phyloP scores from a whole-genome alignment of 2,888 invertebrate genomes.

The Torymus tubicola region DNA sequence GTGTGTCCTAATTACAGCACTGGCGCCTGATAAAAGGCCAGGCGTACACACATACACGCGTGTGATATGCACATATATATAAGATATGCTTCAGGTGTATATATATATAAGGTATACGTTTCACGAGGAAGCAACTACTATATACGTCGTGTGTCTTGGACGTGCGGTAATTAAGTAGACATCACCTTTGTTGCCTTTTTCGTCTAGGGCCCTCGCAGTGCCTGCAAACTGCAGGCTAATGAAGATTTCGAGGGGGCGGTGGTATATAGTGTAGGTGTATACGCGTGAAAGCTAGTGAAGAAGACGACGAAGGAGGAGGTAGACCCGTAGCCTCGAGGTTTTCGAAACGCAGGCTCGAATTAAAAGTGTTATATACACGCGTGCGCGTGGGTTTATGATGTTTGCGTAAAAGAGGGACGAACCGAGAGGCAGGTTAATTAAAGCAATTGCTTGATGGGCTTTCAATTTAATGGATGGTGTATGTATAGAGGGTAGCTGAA shows the following conservation, averaged over 20 bases:
- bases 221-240: slow-evolving; percentile 44
- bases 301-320: too few species aligned
- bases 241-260: slow-evolving; percentile 42
- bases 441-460: slow-evolving; percentile 10
- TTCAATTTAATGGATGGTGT: slow-evolving; percentile 12
- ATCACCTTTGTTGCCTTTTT: slow-evolving; percentile 4
- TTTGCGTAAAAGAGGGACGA: too few species aligned
- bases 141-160: background rate
- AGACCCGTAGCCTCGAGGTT: too few species aligned
- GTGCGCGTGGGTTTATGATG: too few species aligned
- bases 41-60: background rate
- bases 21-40: slow-evolving; percentile 59
- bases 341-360: too few species aligned
- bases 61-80: background rate
- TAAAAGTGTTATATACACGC: too few species aligned
- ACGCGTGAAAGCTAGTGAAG: too few species aligned
- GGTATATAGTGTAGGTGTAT: too few species aligned
- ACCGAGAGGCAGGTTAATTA: background rate
- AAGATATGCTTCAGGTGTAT: background rate
- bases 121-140: too few species aligned
- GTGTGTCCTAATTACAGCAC: slow-evolving; percentile 66
- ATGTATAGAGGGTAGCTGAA: background rate
- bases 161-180: too few species aligned
- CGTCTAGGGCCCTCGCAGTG: background rate
- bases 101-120: background rate